These are phyloP conservation scores for Ormyrus pomaceus DNA, from an alignment of 2,888 invertebrate species.

Conservation along the genomic window DNA sequence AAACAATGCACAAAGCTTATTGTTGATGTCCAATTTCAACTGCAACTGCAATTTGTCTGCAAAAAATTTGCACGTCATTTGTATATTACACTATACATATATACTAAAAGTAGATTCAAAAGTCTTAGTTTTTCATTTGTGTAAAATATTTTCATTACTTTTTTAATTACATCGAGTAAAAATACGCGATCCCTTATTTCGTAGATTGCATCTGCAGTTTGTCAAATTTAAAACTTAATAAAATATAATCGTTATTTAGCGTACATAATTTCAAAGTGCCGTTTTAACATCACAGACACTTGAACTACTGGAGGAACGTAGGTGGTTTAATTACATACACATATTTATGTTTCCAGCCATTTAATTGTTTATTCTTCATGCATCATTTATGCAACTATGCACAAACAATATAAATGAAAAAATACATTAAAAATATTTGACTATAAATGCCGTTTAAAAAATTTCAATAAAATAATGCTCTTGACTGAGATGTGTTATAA, in stretches of 20 bases:
- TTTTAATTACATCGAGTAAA: constrained; percentile 30
- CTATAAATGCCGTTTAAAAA: too few species aligned
- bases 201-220: constrained; percentile 25
- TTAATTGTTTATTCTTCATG: background rate
- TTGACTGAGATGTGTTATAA: too few species aligned
- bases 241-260: constrained; percentile 41
- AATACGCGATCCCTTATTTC: constrained; percentile 32
- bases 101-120: constrained; percentile 35
- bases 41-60: constrained; percentile 19
- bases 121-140: constrained; percentile 35
- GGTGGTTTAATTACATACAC: constrained; percentile 12
- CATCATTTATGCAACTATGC: too few species aligned
- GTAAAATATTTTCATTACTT: constrained; percentile 38
- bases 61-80: constrained; percentile 26
- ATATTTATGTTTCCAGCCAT: background rate
- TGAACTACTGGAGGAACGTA: constrained; percentile 31
- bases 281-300: constrained; percentile 16
- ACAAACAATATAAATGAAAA: too few species aligned
- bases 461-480: too few species aligned
- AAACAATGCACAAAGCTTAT: constrained; percentile 25
- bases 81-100: constrained; percentile 45
- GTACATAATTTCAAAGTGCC: constrained; percentile 26
- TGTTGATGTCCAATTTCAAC: constrained; percentile 33
- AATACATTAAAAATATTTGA: too few species aligned
- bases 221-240: constrained; percentile 38